A percentile compares a stretch with the other conserved stretches of the same genome.
These are phyloP conservation scores for Oryzias sinensis DNA, from an alignment of 2,797 vertebrate species.

Conservation along the genomic window DNA sequence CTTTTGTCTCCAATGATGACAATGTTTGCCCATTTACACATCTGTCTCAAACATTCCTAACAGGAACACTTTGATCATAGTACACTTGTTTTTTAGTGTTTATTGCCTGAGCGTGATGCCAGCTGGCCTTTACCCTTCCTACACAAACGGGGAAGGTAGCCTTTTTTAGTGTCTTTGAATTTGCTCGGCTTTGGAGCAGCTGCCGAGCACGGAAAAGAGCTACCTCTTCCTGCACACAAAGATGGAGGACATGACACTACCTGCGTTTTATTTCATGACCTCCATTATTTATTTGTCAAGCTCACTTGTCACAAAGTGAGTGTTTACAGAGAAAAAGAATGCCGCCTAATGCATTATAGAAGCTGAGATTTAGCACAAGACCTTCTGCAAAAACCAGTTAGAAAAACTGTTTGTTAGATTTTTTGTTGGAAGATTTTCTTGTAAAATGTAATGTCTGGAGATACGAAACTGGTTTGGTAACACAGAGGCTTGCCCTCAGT, in stretches of 20 bases:
- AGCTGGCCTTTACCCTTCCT: conserved; percentile 1
- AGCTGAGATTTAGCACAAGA: neutral
- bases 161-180: conserved; percentile 2
- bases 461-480: too few species aligned
- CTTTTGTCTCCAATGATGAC: too few species aligned
- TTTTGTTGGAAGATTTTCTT: too few species aligned
- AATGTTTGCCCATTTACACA: neutral
- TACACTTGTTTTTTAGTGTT: neutral
- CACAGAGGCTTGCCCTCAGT: too few species aligned
- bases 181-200: neutral
- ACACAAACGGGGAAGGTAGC: neutral
- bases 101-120: conserved; percentile 6
- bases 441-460: too few species aligned
- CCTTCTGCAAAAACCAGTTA: too few species aligned
- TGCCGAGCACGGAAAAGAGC: conserved; percentile 1
- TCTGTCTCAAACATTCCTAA: neutral
- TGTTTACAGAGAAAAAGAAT: neutral
- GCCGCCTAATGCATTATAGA: neutral
- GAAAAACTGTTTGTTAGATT: too few species aligned
- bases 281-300: conserved; percentile 5
- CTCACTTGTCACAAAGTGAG: neutral
- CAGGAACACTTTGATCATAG: conserved; percentile 5
- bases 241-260: conserved; percentile 7
- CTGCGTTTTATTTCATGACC: conserved; percentile 7
- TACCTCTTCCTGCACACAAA: conserved; percentile 1